Conservation (phyloP, 2,797 vertebrate species). For the Poeciliopsis turneri region DNA sequence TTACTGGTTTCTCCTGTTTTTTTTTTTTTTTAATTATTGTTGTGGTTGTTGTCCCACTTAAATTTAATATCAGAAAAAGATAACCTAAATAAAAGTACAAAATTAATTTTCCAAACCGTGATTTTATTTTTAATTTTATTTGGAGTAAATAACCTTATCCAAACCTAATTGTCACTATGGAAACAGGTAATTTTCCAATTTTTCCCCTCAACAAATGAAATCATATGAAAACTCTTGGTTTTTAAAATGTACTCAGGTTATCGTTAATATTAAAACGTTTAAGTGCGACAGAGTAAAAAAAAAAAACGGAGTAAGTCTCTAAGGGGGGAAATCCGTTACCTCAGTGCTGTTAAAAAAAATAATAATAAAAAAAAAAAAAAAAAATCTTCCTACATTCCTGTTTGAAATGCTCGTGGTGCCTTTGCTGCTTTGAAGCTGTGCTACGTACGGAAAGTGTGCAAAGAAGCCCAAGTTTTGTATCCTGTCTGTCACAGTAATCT, state of each 20-base stretch:
- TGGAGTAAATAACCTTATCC: too few relatives aligned
- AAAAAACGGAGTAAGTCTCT: background rate
- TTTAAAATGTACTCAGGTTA: background rate
- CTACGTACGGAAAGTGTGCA: conserved; percentile 45
- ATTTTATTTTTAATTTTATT: background rate
- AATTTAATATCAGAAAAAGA: background rate
- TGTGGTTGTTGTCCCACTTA: background rate
- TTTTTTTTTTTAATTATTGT: background rate
- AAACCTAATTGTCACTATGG: background rate
- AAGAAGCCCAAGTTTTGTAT: conserved; percentile 8
- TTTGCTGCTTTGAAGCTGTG: conserved; percentile 57
- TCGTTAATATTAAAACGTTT: background rate
- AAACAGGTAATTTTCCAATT: background rate
- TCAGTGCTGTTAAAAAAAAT: background rate
- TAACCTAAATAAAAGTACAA: background rate
- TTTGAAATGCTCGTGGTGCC: conserved; percentile 50
- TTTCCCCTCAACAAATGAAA: background rate
- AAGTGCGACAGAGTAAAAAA: background rate
- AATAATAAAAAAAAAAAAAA: conserved; percentile 18
- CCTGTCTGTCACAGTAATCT: conserved; percentile 31
- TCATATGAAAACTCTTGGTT: background rate
- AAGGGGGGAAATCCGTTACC: background rate
- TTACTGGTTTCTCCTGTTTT: background rate
- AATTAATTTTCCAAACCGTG: background rate
- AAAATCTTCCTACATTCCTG: conserved; percentile 72